Conservation (phyloP, 2,888 invertebrate genomes). For the Plagiodera versicolora region DNA sequence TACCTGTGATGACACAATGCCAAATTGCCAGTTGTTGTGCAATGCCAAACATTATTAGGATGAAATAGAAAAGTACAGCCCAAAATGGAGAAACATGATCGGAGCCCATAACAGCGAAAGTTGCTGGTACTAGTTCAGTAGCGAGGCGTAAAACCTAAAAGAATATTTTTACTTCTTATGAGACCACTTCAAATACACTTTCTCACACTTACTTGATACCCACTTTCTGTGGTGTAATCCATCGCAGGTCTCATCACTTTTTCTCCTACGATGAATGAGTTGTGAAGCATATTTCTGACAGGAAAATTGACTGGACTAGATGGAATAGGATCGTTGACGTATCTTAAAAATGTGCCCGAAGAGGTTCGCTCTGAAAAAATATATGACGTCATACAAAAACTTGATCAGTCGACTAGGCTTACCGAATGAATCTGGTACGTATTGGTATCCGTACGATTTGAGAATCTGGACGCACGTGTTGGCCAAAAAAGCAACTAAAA, state of each 20-base stretch:
- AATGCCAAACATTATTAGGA: conserved; percentile 82
- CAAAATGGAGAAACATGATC: conserved; percentile 82
- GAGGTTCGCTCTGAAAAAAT: conserved; percentile 66
- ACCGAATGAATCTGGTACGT: conserved; percentile 87
- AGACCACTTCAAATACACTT: too few relatives aligned
- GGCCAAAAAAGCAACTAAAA: conserved; percentile 77
- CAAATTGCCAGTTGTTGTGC: conserved; percentile 88
- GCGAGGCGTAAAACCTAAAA: conserved; percentile 71
- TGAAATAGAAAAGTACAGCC: conserved; percentile 84
- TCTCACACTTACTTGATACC: conserved; percentile 65
- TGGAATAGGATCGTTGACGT: conserved; percentile 63
- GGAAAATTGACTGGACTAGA: conserved; percentile 64
- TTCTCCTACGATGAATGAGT: conserved; percentile 72
- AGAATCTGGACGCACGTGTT: conserved; percentile 81
- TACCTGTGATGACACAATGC: conserved; percentile 86
- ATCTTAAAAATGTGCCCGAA: conserved; percentile 71
- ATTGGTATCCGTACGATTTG: conserved; percentile 71
- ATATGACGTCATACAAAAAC: background rate
- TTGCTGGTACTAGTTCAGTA: conserved; percentile 89
- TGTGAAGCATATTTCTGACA: conserved; percentile 69
- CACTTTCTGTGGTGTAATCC: conserved; percentile 64
- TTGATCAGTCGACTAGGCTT: conserved; percentile 49
- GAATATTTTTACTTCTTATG: too few relatives aligned
- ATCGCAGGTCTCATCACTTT: conserved; percentile 64
- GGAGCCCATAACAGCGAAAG: conserved; percentile 74